A percentile compares a stretch with the other conserved stretches of the same genome.
Conservation (phyloP, 2,797 vertebrate genomes). For the Sorex maritimensis region DNA sequence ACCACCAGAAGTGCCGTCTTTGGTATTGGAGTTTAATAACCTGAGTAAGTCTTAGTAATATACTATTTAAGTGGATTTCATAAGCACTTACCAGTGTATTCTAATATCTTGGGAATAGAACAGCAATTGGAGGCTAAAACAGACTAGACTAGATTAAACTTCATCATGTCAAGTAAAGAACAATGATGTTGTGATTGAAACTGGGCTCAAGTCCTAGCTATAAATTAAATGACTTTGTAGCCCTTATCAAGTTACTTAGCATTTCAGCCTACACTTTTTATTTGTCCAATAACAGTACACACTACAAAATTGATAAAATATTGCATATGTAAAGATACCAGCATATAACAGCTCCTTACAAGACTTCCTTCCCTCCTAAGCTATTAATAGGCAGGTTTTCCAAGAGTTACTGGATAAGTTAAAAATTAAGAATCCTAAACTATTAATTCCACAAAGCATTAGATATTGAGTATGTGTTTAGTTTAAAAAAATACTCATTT, state of each 20-base stretch:
- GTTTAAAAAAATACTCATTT: constrained; percentile 35
- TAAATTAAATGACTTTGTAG: constrained; percentile 11
- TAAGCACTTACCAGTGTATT: not conserved
- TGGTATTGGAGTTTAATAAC: not conserved
- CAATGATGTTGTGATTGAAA: constrained; percentile 29
- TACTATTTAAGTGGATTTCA: not conserved
- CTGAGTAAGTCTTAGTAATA: not conserved
- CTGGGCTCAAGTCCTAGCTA: not conserved
- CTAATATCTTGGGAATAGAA: not conserved
- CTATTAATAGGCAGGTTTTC: not conserved
- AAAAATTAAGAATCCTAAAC: not conserved
- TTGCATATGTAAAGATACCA: not conserved
- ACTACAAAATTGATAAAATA: constrained; percentile 46
- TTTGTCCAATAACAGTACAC: not conserved
- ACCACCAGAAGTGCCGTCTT: not conserved
- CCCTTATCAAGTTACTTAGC: constrained; percentile 56
- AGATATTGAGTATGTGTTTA: not conserved
- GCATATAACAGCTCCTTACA: not conserved
- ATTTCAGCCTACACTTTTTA: constrained; percentile 43
- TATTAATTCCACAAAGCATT: constrained; percentile 14
- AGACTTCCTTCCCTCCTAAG: constrained; percentile 7
- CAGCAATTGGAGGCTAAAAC: not conserved
- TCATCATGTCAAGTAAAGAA: constrained; percentile 26
- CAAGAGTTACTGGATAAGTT: not conserved
- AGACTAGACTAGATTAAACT: constrained; percentile 11